A percentile compares a stretch with the other conserved stretches of the same genome.
phyloP scores from a whole-genome alignment of 2,888 invertebrate genomes.

The Dicranocentrus wangi region DNA sequence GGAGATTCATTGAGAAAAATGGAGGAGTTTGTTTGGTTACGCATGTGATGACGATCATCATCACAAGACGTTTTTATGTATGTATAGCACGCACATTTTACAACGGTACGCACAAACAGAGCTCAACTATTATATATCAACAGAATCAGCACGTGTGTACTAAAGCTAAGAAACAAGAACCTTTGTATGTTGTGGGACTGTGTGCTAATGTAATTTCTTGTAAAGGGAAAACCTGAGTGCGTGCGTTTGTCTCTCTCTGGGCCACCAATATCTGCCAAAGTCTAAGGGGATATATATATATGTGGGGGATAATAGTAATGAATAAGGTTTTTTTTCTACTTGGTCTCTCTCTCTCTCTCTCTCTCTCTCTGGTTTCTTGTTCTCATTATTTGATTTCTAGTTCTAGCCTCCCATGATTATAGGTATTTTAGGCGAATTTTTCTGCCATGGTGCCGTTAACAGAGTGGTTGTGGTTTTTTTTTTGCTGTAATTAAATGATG shows the following conservation, averaged over 20 bases:
- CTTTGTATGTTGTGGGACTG: no score
- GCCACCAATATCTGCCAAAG: no score
- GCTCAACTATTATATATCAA: background rate
- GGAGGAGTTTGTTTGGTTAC: background rate
- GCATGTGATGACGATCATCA: background rate
- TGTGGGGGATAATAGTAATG: no score
- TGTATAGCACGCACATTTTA: background rate
- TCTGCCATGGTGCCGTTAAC: background rate
- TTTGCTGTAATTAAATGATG: no score
- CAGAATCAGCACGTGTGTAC: no score
- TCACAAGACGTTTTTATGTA: background rate
- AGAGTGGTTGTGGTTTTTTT: background rate
- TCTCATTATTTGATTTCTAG: slow-evolving; percentile 40
- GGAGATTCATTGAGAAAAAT: slow-evolving; percentile 50
- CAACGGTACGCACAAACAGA: background rate
- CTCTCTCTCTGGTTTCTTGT: slow-evolving; percentile 8
- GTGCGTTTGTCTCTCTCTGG: no score
- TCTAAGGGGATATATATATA: no score
- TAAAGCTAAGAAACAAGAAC: no score
- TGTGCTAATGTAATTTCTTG: no score
- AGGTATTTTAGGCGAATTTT: background rate
- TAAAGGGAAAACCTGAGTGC: slow-evolving; percentile 8
- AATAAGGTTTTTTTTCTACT: background rate
- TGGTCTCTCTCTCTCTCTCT: background rate
- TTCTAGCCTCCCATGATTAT: slow-evolving; percentile 9